Base-by-base conservation (phyloP, 2,113 vertebrate species). In the Protobothrops flavoviridis region DNA sequence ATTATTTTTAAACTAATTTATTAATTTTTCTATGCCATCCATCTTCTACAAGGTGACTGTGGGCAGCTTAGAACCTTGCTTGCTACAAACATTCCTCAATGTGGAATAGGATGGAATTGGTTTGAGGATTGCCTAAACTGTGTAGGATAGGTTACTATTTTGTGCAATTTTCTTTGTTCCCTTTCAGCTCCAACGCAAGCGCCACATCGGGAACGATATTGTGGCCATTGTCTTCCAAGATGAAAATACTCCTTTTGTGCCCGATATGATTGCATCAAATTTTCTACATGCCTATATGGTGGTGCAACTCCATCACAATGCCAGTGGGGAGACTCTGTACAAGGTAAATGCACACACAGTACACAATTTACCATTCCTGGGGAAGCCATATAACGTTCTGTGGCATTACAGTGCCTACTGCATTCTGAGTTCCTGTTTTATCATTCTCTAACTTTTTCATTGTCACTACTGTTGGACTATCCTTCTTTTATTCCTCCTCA, bases 201-300 rank as follows among this genome's bases (percentile, higher is more conserved):
- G 99, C 92, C 99, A 99, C 96, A 99, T 99, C 24, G 98, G 98
- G n/a, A 99, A 99, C 90, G 98, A 99, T 94, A 99, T 99, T 5
- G 98, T 99, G 90, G 98, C 98, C 45, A 93, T 99, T 93, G 98
- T 99, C 87, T 99, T 98, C 96, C 99, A 99, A 95, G 98, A 99
- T 50, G 98, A 98, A 88, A 97, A 97, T 85, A 98, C 98, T 0
- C 97, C 98, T 24, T 99, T 99, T 95, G 96, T 99, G 13, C 98
- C 97, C 29, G 98, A 99, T 81, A 97, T 98, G 93, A 98, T 99
- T 94, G 98, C 98, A 92, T 99, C 99, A 74, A 98, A 99, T 95
- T 99, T 99, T 94, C 97, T 99, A 33, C 99, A 99, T 93, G 98
- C 98, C 94, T 99, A 98, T 74, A 97, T 99, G 92, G 98, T 98